Percentiles rank a stretch among this genome's conserved stretches.
These are phyloP conservation scores for Lophius piscatorius DNA, from an alignment of 2,113 vertebrate genomes.

Conservation along the genomic window DNA sequence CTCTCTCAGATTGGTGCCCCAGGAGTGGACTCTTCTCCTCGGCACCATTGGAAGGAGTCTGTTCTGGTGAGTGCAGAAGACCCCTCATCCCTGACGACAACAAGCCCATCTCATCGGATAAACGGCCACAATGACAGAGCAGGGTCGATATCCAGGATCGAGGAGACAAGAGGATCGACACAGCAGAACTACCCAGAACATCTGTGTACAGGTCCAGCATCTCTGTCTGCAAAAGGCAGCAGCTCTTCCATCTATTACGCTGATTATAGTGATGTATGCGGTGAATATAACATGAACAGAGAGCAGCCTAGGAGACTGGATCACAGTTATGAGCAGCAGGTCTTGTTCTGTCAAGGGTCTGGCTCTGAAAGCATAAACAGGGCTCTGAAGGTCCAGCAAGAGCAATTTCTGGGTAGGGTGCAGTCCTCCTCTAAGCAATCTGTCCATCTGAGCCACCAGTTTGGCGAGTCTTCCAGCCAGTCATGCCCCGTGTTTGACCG, in stretches of 20 bases:
- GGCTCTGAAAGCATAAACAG: slow-evolving; percentile 34
- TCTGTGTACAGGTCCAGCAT: slow-evolving; percentile 95
- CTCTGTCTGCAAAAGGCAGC: slow-evolving; percentile 85
- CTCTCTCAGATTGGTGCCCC: slow-evolving; percentile 71
- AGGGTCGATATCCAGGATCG: slow-evolving; percentile 64
- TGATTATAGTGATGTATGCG: slow-evolving; percentile 91
- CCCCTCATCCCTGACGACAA: slow-evolving; percentile 72
- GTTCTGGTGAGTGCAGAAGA: slow-evolving; percentile 75
- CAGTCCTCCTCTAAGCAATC: slow-evolving; percentile 74
- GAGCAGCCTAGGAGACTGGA: slow-evolving; percentile 80
- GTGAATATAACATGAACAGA: slow-evolving; percentile 84
- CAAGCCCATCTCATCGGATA: slow-evolving; percentile 80
- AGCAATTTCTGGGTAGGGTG: slow-evolving; percentile 72
- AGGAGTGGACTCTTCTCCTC: slow-evolving; percentile 71
- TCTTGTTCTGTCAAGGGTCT: slow-evolving; percentile 59
- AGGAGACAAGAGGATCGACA: slow-evolving; percentile 71
- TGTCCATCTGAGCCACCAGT: slow-evolving; percentile 74
- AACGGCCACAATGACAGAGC: slow-evolving; percentile 76
- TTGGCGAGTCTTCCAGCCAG: slow-evolving; percentile 74
- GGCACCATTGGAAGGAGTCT: slow-evolving; percentile 79
- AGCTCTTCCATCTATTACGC: slow-evolving; percentile 87
- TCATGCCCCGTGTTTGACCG: slow-evolving; percentile 77
- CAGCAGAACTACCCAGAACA: slow-evolving; percentile 81
- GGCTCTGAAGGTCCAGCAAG: slow-evolving; percentile 74
- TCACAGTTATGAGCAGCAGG: slow-evolving; percentile 83